A percentile compares a stretch with the other conserved stretches of the same genome.
phyloP scores from a whole-genome alignment of 2,888 invertebrate genomes.

The Masnerella sp. region DNA sequence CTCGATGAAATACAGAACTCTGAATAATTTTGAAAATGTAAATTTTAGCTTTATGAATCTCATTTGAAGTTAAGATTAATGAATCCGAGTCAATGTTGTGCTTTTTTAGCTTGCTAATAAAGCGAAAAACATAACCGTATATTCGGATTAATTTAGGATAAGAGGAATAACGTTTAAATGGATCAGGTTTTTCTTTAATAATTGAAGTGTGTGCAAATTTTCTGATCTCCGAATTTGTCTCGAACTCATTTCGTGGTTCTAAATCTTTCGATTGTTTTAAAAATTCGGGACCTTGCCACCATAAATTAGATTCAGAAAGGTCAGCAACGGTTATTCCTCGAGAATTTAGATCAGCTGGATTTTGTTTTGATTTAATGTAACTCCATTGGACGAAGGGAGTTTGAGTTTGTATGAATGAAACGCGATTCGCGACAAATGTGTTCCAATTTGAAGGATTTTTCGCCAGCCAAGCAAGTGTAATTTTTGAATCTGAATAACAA shows the following conservation, averaged over 20 bases:
- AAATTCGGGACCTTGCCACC: conserved; percentile 4
- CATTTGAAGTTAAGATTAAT: not conserved
- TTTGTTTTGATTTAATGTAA: not conserved
- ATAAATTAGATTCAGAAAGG: not conserved
- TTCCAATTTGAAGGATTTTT: conserved; percentile 13
- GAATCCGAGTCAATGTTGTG: not conserved
- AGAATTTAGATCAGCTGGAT: conserved; percentile 17
- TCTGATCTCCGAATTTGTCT: too few relatives aligned
- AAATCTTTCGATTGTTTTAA: not conserved
- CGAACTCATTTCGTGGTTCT: too few relatives aligned
- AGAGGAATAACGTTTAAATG: not conserved
- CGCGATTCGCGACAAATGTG: conserved; percentile 1
- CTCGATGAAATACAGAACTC: not conserved
- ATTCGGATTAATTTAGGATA: not conserved
- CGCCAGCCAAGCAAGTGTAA: not conserved
- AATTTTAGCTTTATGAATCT: not conserved
- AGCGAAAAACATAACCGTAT: not conserved
- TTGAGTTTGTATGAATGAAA: not conserved
- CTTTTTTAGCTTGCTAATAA: not conserved
- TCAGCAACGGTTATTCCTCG: not conserved
- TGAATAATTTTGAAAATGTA: not conserved
- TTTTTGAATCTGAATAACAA: conserved; percentile 10
- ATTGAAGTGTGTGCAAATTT: too few relatives aligned
- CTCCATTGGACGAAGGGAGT: not conserved
- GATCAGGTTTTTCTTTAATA: too few relatives aligned